These are phyloP conservation scores for Anomalospiza imberbis DNA, from an alignment of 2,797 vertebrate species.

Conservation along the genomic window DNA sequence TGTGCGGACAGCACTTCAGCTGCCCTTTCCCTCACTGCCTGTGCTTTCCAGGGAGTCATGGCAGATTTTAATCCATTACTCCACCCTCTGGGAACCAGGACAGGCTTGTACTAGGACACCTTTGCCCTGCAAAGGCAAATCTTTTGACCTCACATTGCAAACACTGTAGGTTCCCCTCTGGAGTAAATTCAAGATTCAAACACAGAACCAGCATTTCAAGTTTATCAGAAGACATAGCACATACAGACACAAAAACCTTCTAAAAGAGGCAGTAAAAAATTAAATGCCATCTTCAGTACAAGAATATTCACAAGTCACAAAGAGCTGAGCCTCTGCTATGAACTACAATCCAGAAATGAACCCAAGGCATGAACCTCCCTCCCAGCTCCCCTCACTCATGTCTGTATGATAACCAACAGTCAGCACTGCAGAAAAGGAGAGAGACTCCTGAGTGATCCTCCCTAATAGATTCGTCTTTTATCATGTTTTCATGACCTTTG, in stretches of 20 bases:
- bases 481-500: conserved; percentile 77
- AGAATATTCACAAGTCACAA: conserved; percentile 2
- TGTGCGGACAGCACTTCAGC: neutral
- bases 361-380: neutral
- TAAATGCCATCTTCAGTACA: neutral
- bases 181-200: neutral
- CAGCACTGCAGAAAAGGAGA: neutral
- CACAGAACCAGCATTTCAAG: neutral
- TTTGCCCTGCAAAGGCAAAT: neutral
- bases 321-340: neutral
- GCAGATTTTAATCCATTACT: neutral
- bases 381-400: neutral
- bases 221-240: neutral
- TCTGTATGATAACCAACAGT: neutral
- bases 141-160: neutral
- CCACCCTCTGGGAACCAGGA: neutral
- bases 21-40: neutral
- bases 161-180: neutral
- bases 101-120: neutral
- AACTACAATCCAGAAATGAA: conserved; percentile 25
- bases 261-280: neutral
- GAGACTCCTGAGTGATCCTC: conserved; percentile 28
- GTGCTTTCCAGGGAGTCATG: neutral
- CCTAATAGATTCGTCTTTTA: conserved; percentile 75
- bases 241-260: neutral